Evolutionary conservation across 2,888 invertebrate species (phyloP).

Genomic region (Scaptomyza reducta): DNA sequence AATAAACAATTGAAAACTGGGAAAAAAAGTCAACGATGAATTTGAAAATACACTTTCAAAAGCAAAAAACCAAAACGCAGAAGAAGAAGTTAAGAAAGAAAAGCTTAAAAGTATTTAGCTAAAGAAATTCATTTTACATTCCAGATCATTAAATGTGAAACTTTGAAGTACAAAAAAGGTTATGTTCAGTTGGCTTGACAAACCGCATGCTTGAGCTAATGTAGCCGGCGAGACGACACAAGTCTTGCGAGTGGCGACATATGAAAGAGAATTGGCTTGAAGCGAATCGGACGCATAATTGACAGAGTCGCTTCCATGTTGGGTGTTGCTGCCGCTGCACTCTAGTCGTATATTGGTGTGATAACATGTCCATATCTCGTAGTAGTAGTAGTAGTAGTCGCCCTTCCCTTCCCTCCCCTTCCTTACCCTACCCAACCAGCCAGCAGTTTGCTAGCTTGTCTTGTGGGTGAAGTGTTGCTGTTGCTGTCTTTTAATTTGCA

Average conservation of each 20-base stretch:
- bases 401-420: not conserved
- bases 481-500: slow-evolving; percentile 68
- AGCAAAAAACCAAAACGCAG: no score
- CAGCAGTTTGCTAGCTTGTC: slow-evolving; percentile 13
- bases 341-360: slow-evolving; percentile 49
- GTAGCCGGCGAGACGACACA: not conserved
- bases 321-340: slow-evolving; percentile 30
- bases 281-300: slow-evolving; percentile 51
- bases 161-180: no score
- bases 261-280: slow-evolving; percentile 13
- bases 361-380: slow-evolving; percentile 58
- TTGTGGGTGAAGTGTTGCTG: slow-evolving; percentile 60
- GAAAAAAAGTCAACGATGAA: not conserved
- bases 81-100: no score
- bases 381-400: not conserved
- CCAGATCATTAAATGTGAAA: no score
- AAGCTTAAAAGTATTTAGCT: no score
- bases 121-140: no score
- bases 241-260: not conserved
- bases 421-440: not conserved
- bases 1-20: not conserved
- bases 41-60: slow-evolving; percentile 15
- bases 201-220: slow-evolving; percentile 5
- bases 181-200: not conserved
- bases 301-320: slow-evolving; percentile 45